Evolutionary conservation across 1,140 invertebrate species (phyloP).

Genomic region (Tetramorium alpestre): DNA sequence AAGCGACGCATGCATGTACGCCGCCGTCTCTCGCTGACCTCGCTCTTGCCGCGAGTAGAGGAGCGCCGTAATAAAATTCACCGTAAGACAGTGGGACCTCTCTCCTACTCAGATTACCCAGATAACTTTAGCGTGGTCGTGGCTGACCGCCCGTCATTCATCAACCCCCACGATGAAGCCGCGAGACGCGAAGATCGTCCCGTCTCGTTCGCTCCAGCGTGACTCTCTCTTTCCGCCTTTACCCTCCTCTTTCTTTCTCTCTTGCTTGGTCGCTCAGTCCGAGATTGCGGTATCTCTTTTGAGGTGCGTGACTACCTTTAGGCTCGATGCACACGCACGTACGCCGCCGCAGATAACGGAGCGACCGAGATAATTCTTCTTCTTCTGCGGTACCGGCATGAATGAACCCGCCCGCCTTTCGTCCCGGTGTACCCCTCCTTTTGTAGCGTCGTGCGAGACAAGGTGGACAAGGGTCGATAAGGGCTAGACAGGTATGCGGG

Average conservation of each 20-base stretch:
- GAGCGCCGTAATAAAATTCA: slow-evolving; percentile 74
- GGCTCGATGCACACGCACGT: slow-evolving; percentile 69
- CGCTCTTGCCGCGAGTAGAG: slow-evolving; percentile 79
- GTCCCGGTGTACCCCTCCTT: not conserved
- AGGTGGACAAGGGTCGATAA: slow-evolving; percentile 69
- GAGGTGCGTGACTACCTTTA: slow-evolving; percentile 69
- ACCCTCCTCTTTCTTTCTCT: not conserved
- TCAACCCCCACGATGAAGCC: slow-evolving; percentile 77
- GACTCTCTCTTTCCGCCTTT: slow-evolving; percentile 7
- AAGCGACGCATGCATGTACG: slow-evolving; percentile 55
- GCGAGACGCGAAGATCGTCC: slow-evolving; percentile 38
- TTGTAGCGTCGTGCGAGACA: slow-evolving; percentile 38
- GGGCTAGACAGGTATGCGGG: slow-evolving; percentile 40
- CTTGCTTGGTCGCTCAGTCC: slow-evolving; percentile 15
- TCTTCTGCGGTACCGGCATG: slow-evolving; percentile 69
- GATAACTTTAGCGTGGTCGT: slow-evolving; percentile 83
- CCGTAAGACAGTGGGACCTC: slow-evolving; percentile 77
- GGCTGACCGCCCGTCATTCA: slow-evolving; percentile 82
- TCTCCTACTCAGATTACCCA: slow-evolving; percentile 82
- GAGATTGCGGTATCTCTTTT: slow-evolving; percentile 67
- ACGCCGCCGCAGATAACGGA: slow-evolving; percentile 71
- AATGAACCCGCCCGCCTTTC: slow-evolving; percentile 68
- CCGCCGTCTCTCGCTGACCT: slow-evolving; percentile 77
- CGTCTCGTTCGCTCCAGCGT: not conserved
- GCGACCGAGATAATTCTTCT: slow-evolving; percentile 72